These are phyloP conservation scores for Eilema griseolum DNA, from an alignment of 2,888 invertebrate species.

Conservation along the genomic window DNA sequence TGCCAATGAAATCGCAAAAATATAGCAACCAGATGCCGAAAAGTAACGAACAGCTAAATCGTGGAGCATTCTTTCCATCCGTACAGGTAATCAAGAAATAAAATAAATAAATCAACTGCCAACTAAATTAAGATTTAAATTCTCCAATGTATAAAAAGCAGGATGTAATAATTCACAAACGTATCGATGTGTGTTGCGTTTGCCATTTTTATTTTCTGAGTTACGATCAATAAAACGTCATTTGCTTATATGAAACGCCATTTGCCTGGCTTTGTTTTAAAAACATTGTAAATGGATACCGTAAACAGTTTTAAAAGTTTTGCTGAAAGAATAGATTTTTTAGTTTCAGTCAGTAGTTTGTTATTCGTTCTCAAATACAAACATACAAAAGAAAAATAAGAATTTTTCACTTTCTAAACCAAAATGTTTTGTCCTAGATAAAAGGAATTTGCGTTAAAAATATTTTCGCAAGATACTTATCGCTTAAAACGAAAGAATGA, in stretches of 20 bases:
- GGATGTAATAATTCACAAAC: slow-evolving; percentile 15
- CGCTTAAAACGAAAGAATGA: background rate
- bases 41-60: background rate
- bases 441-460: background rate
- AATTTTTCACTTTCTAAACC: background rate
- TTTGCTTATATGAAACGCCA: slow-evolving; percentile 17
- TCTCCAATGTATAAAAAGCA: slow-evolving; percentile 7
- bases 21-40: background rate
- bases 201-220: slow-evolving; percentile 20
- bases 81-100: background rate
- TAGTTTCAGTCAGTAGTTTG: background rate
- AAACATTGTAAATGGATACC: slow-evolving; percentile 11
- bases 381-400: background rate
- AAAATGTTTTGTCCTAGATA: background rate
- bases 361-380: background rate
- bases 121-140: slow-evolving; percentile 11
- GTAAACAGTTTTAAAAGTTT: slow-evolving; percentile 11
- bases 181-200: slow-evolving; percentile 20
- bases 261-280: slow-evolving; percentile 2
- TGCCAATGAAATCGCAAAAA: background rate
- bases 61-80: background rate
- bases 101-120: slow-evolving; percentile 14
- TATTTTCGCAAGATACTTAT: background rate
- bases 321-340: slow-evolving; percentile 3
- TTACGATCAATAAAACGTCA: slow-evolving; percentile 22